A percentile compares a stretch with the other conserved stretches of the same genome.
Evolutionary conservation across 1,140 invertebrate species (phyloP).

Genomic region (Chironomus tepperi): DNA sequence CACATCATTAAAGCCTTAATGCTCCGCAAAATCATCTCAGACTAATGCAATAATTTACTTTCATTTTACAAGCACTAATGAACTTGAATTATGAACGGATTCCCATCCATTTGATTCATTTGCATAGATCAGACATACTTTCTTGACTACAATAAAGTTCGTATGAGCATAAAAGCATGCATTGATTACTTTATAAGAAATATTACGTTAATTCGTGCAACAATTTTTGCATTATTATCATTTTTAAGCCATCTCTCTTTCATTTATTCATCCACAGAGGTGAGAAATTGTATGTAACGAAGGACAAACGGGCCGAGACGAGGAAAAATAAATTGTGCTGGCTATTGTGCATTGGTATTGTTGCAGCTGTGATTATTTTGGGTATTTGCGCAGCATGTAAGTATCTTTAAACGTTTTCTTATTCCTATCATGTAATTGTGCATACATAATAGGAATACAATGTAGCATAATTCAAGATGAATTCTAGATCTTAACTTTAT

Average conservation of each 20-base stretch:
- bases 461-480: background rate
- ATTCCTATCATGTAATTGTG: slow-evolving; percentile 20
- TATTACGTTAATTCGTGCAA: no score
- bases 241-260: background rate
- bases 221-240: background rate
- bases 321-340: slow-evolving; percentile 59
- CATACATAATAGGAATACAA: slow-evolving; percentile 20
- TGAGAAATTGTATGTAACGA: slow-evolving; percentile 71
- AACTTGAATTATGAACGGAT: no score
- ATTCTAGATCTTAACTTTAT: background rate
- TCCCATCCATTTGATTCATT: background rate
- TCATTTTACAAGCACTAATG: no score
- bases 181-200: no score
- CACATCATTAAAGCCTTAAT: no score
- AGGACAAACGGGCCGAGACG: slow-evolving; percentile 60
- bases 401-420: slow-evolving; percentile 30
- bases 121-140: no score
- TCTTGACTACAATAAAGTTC: no score
- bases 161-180: no score
- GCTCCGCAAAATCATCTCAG: no score
- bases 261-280: slow-evolving; percentile 54
- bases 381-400: slow-evolving; percentile 63
- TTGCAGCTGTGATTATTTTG: slow-evolving; percentile 54
- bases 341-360: slow-evolving; percentile 49
- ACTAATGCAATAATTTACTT: no score